Percentiles rank a stretch among this genome's conserved stretches.
Conservation (phyloP, 2,797 vertebrate species). For the Sorex maritimensis region DNA sequence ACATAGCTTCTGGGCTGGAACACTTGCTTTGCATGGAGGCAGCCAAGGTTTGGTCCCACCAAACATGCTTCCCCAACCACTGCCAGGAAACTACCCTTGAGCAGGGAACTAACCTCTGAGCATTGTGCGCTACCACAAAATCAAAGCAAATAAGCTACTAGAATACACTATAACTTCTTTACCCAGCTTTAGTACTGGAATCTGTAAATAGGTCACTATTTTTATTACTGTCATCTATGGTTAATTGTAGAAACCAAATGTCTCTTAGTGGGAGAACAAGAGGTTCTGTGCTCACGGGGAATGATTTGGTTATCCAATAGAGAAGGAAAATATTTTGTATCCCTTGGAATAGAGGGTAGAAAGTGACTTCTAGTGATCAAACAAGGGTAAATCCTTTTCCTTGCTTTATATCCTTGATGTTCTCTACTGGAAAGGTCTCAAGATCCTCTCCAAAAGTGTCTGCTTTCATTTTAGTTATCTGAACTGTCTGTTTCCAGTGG, state of each 20-base stretch:
- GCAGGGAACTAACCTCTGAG: no score
- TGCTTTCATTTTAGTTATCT: conserved; percentile 94
- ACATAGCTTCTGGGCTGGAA: no score
- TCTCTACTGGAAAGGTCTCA: conserved; percentile 99
- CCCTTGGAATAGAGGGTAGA: conserved; percentile 74
- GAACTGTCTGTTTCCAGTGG: conserved; percentile 90
- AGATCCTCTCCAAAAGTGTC: conserved; percentile 92
- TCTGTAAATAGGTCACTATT: conserved; percentile 41
- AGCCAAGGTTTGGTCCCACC: no score
- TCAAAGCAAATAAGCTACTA: no score
- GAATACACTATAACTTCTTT: conserved; percentile 56
- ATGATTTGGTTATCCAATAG: conserved; percentile 85
- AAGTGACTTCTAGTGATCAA: conserved; percentile 74
- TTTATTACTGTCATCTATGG: conserved; percentile 28
- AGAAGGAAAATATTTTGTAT: conserved; percentile 89
- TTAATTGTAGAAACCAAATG: conserved; percentile 28
- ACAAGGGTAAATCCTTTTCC: conserved; percentile 90
- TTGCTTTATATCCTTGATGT: conserved; percentile 91
- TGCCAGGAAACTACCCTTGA: no score
- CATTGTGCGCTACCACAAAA: no score
- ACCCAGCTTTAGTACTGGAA: conserved; percentile 40
- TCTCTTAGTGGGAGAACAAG: neutral
- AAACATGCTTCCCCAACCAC: no score
- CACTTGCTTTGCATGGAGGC: no score
- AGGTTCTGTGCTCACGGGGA: conserved; percentile 19